phyloP scores from a whole-genome alignment of 1,140 invertebrate genomes.

The Drosophila dunni region DNA sequence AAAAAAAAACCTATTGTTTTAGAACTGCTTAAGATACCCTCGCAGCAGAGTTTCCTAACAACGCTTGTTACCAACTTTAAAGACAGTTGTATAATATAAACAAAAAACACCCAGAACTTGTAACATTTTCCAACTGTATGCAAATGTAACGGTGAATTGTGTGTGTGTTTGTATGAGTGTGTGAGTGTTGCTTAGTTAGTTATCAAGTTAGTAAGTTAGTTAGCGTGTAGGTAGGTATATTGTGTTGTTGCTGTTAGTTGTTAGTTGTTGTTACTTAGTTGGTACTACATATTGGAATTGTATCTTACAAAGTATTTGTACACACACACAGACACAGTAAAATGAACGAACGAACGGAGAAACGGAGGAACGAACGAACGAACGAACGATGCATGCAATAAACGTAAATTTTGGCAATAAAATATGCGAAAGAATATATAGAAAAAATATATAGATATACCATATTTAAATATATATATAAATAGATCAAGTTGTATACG shows the following conservation, averaged over 20 bases:
- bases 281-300: slow-evolving; percentile 68
- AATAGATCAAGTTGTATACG: slow-evolving; percentile 34
- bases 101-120: neutral
- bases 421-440: slow-evolving; percentile 72
- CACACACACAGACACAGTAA: slow-evolving; percentile 81
- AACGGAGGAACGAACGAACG: slow-evolving; percentile 53
- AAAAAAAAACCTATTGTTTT: too few relatives aligned
- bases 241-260: slow-evolving; percentile 25
- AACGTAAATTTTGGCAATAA: slow-evolving; percentile 68
- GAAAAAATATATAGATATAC: slow-evolving; percentile 66
- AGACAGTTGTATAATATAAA: too few relatives aligned
- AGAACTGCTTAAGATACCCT: too few relatives aligned
- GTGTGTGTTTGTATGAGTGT: neutral
- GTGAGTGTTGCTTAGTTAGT: neutral
- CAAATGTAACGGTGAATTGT: neutral
- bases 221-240: slow-evolving; percentile 5
- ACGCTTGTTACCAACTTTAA: too few relatives aligned
- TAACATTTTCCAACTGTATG: neutral
- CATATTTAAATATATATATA: slow-evolving; percentile 56
- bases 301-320: slow-evolving; percentile 80
- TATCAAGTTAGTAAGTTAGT: neutral
- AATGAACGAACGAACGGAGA: slow-evolving; percentile 76
- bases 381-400: slow-evolving; percentile 79
- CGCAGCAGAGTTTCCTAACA: too few relatives aligned
- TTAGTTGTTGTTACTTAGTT: slow-evolving; percentile 42